Evolutionary conservation across 2,797 vertebrate genomes (phyloP), one percentile per base, ranked within the genome.

Genomic region (Semotilus atromaculatus): DNA sequence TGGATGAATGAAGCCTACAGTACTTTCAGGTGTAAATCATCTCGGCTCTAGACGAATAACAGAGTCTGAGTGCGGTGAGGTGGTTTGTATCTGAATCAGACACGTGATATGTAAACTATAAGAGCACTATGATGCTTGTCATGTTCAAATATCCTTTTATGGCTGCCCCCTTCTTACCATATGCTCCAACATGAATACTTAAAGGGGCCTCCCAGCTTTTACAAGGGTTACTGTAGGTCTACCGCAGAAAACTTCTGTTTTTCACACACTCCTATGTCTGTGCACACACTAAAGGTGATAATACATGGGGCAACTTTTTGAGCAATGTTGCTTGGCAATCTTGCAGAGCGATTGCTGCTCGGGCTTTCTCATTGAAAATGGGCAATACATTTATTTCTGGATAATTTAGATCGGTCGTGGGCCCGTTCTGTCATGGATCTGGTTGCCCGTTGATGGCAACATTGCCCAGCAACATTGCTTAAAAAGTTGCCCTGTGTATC

Each of bases 91-190:
- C 90, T 85, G 91, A 89, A 90, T 90, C 90, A 87, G 88, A 74
- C 90, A 88, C 3, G 81, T 89, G 88, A 86, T 87, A 86, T 92
- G 91, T 94, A 94, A 94, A 94, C 94, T 88, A 66, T 88, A 86
- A 83, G 80, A 26, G 84, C 14, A 86, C 74, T 38, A 83, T 89
- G 89, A 86, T 88, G 88, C 84, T 88, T 75, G 86, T 84, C 34
- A 89, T 86, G 86, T 89, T 43, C 68, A 86, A 89, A 88, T 90
- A 83, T 90, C 94, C 94, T 95, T 96, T 95, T 96, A 95, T 93
- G 95, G 94, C 90, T 83, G 88, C 88, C 86, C 89, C 58, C 62
- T 31, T 75, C 67, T 79, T 79, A 88, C 80, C 80, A 86, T 86
- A 87, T 26, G 51, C 72, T 88, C 40, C 62, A 76, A 62, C 40